Evolutionary conservation across 37 sponge, comb jelly and placozoan species (phyloP).

Genomic region (Bolinopsis microptera): DNA sequence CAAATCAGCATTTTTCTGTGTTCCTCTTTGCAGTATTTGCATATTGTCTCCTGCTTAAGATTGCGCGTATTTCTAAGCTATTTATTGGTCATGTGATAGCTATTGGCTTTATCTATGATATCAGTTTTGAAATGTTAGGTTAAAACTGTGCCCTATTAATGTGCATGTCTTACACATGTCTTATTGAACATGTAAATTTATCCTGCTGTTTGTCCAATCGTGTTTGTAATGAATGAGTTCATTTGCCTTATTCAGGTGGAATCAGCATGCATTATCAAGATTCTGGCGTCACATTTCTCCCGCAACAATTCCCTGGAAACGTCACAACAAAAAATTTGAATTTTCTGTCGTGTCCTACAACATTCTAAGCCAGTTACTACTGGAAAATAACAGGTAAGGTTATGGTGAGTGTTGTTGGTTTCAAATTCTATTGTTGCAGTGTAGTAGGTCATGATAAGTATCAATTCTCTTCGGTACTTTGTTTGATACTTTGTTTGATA

Average conservation of each 20-base stretch:
- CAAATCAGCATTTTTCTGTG: neutral
- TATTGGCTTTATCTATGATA: neutral
- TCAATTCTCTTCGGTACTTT: no score
- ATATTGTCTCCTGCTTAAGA: no score
- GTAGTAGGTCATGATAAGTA: no score
- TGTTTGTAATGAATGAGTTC: neutral
- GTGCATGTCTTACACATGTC: no score
- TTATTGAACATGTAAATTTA: neutral
- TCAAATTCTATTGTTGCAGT: neutral
- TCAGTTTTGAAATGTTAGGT: no score
- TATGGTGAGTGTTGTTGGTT: neutral
- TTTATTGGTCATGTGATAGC: neutral
- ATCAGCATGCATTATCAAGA: neutral
- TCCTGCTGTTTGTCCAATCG: neutral
- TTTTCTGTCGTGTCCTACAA: slow-evolving; percentile 50
- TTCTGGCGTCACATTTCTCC: neutral
- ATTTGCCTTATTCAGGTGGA: neutral
- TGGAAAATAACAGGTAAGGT: slow-evolving; percentile 58
- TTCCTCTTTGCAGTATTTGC: neutral
- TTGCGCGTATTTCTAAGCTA: neutral
- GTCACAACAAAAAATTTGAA: slow-evolving; percentile 8
- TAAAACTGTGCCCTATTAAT: no score
- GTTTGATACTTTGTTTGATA: no score
- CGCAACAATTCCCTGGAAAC: slow-evolving; percentile 33
- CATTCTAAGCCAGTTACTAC: slow-evolving; percentile 26